Evolutionary conservation across 1,140 invertebrate species (phyloP), one percentile per base, ranked within the genome.

Genomic region (Centruroides vittatus): DNA sequence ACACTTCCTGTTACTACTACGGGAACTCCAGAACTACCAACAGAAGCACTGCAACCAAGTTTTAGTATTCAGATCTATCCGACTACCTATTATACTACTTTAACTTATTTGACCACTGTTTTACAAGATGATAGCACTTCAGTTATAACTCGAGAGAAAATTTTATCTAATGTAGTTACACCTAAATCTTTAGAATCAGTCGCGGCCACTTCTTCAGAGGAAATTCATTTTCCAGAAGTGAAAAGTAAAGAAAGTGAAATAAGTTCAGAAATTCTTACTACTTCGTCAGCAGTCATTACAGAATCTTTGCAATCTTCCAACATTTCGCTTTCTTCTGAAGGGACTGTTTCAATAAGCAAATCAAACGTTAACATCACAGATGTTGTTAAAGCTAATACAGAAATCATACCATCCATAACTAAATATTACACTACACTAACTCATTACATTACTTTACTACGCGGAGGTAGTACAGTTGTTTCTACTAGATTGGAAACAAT

Each of bases 91-190:
- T 86, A 83, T 65, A 86, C 88, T 69, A 88, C 86, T 0, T 79
- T 84, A 55, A 88, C 85, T 3, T 86, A 86, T 70, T 80, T 85
- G 59, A 89, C 85, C 4, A 90, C 86, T 0, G 89, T 86, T 70
- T 89, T 90, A 74, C 82, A 88, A 70, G 85, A 86, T 62, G 80
- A 82, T 35, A 84, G 84, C 2, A 85, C 86, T 1, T 86, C 83
- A 62, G 78, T 92, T 47, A 81, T 83, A 10, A 91, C 86, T 68
- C 80, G 85, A 63, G 55, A 89, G 73, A 85, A 86, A 49, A 81
- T 89, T 1, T 81, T 88, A n/a, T 59, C 58, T 9, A 66, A 61
- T 49, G 55, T 63, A 11, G 51, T 59, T 4, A 55, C 61, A 1
- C 56, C 59, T 12, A 8, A 34, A 51, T 11, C 13, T 12, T 41